phyloP scores from a whole-genome alignment of 2,113 vertebrate species.

The Jacana jacana region DNA sequence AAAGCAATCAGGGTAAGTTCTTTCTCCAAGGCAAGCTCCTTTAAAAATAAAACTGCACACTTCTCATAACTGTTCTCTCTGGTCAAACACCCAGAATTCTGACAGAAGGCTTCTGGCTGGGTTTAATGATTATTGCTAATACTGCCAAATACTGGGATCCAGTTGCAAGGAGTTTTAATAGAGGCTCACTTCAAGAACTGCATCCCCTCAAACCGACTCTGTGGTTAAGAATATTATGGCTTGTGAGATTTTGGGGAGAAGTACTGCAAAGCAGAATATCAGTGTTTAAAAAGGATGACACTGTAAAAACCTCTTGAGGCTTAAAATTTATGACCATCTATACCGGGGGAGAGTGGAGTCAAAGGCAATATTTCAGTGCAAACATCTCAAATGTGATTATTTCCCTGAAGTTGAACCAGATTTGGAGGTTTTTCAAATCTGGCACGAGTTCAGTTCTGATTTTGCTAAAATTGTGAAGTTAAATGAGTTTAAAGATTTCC shows the following conservation, averaged over 20 bases:
- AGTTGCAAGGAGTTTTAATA: neutral
- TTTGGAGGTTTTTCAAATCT: neutral
- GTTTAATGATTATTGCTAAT: neutral
- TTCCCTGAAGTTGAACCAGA: neutral
- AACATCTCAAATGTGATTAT: neutral
- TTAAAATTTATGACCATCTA: neutral
- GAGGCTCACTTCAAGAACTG: neutral
- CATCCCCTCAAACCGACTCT: neutral
- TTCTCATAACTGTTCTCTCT: neutral
- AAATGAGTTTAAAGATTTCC: slow-evolving; percentile 7
- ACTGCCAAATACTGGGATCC: neutral
- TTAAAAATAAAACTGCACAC: neutral
- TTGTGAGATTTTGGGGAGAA: neutral
- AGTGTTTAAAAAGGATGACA: neutral
- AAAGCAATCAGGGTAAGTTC: slow-evolving; percentile 45
- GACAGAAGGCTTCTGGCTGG: neutral
- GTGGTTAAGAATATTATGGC: neutral
- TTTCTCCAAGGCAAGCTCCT: slow-evolving; percentile 24
- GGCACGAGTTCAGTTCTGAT: neutral
- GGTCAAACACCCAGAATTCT: neutral
- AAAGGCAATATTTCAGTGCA: neutral
- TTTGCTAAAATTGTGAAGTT: neutral
- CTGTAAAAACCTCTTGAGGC: neutral
- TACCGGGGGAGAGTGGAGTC: neutral
- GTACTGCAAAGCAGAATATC: neutral